Percentiles rank a stretch among this genome's conserved stretches.
Evolutionary conservation across 1,140 invertebrate genomes (phyloP).

Genomic region (Drosophila funebris): DNA sequence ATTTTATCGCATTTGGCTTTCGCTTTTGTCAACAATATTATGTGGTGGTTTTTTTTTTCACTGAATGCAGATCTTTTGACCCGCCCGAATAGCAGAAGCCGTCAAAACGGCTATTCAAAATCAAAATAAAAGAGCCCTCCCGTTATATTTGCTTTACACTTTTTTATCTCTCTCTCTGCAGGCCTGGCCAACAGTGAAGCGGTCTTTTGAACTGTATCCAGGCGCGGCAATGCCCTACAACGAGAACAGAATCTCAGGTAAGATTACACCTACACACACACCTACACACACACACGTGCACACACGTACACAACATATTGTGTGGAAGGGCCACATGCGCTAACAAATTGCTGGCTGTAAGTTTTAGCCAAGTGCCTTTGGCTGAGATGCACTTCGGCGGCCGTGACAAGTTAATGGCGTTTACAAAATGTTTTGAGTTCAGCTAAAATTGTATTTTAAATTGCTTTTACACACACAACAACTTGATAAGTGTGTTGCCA

Average conservation of each 20-base stretch:
- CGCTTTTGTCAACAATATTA: slow-evolving; percentile 26
- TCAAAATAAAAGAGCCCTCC: background rate
- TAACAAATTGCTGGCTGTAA: slow-evolving; percentile 36
- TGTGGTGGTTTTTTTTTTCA: slow-evolving; percentile 5
- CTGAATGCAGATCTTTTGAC: slow-evolving; percentile 52
- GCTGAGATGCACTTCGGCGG: slow-evolving; percentile 61
- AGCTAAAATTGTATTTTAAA: slow-evolving; percentile 58
- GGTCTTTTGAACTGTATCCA: slow-evolving; percentile 75
- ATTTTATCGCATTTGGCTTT: slow-evolving; percentile 50
- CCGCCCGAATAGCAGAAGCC: slow-evolving; percentile 2
- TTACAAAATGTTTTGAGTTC: slow-evolving; percentile 53
- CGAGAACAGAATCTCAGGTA: slow-evolving; percentile 80
- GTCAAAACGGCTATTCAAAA: slow-evolving; percentile 35
- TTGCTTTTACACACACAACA: slow-evolving; percentile 60
- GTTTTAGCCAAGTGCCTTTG: slow-evolving; percentile 49
- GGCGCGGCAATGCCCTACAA: slow-evolving; percentile 59
- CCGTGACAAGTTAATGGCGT: slow-evolving; percentile 51
- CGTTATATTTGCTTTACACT: slow-evolving; percentile 20
- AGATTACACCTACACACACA: no score
- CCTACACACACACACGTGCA: background rate
- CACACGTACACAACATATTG: background rate
- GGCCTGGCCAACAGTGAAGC: slow-evolving; percentile 80
- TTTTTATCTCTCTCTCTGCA: slow-evolving; percentile 30
- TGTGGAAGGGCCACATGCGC: background rate
- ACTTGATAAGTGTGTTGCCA: slow-evolving; percentile 30